Evolutionary conservation across 2,888 invertebrate species (phyloP), one percentile per base, ranked within the genome.

Genomic region (Tetranychus piercei): DNA sequence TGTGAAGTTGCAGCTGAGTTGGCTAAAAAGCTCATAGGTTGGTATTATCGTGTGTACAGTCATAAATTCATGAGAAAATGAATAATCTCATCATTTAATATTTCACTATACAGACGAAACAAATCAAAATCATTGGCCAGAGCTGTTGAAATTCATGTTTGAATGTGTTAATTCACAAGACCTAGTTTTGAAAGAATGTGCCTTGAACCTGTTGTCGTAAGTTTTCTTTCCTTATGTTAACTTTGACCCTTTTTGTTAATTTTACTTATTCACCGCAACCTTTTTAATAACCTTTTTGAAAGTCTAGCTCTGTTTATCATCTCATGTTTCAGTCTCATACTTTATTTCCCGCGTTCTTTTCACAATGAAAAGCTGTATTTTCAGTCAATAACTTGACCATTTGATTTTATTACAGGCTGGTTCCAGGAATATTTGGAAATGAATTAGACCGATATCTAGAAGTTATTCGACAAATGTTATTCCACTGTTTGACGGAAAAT

Each of bases 1-100:
- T 94, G 94, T 82, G 97, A 99, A 83, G 90, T 94, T 74, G 90
- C 91, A 65, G 91, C 96, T n/a, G 97, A 99, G 84, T 87, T 95
- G 73, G 94, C 95, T 6, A 87, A 95, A 80, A 94, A 94, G 84
- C 87, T 93, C 78, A 89, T 96, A 78, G 81, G 82, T 82, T 76
- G 76, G 70, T 9, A 34, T 73, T 69, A 34, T 34, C 3, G 34
- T 5, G 5, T 34, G 34, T 1, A 34, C 3, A 34, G 34, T 34
- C 34, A 34, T 34, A 34, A 34, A 34, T 3, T 34, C 34, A 34
- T 7, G 5, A 1, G 18, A 6, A 55, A 22, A 34, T 8, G 6
- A 74, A 4, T 75, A 1, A 44, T 43, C 45, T 11, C 2, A 9
- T 73, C 15, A 9, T 34, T 73, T 73, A 20, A 23, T 20, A 6